Conservation (phyloP, 2,113 vertebrate species). For the Grus americana region DNA sequence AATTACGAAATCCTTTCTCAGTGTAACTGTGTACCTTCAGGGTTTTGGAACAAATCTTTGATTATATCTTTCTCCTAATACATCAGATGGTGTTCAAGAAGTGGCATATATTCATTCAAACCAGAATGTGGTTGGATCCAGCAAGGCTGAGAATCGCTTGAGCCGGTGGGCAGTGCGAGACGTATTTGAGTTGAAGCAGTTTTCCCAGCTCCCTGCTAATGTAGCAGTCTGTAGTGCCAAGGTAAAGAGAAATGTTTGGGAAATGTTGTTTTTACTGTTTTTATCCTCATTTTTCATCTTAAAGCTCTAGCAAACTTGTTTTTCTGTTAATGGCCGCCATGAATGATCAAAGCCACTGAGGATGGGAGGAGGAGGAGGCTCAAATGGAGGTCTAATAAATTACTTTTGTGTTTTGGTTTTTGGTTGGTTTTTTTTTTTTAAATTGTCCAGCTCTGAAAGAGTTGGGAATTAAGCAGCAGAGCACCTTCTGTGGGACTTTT, state of each 20-base stretch:
- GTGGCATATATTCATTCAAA: conserved; percentile 93
- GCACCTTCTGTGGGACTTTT: background rate
- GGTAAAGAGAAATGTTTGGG: conserved; percentile 74
- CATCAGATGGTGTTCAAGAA: conserved; percentile 83
- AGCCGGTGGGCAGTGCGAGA: conserved; percentile 86
- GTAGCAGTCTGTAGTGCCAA: conserved; percentile 73
- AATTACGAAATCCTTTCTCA: background rate
- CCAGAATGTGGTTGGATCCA: conserved; percentile 91
- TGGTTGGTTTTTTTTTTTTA: background rate
- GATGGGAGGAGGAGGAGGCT: background rate
- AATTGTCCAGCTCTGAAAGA: background rate
- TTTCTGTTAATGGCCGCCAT: conserved; percentile 14
- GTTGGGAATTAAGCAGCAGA: background rate
- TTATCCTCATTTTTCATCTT: conserved; percentile 10
- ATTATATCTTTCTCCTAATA: background rate
- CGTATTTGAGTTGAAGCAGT: conserved; percentile 87
- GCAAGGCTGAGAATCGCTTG: conserved; percentile 91
- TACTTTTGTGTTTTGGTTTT: background rate
- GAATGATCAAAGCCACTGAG: conserved; percentile 21
- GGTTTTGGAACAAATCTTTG: background rate
- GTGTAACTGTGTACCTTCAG: background rate
- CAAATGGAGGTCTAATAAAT: background rate
- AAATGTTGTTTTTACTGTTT: conserved; percentile 22
- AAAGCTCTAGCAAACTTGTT: background rate
- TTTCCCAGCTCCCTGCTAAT: conserved; percentile 94